Percentiles rank a stretch among this genome's conserved stretches.
Evolutionary conservation across 1,140 invertebrate genomes (phyloP).

Genomic region (Drosophila navojoa): DNA sequence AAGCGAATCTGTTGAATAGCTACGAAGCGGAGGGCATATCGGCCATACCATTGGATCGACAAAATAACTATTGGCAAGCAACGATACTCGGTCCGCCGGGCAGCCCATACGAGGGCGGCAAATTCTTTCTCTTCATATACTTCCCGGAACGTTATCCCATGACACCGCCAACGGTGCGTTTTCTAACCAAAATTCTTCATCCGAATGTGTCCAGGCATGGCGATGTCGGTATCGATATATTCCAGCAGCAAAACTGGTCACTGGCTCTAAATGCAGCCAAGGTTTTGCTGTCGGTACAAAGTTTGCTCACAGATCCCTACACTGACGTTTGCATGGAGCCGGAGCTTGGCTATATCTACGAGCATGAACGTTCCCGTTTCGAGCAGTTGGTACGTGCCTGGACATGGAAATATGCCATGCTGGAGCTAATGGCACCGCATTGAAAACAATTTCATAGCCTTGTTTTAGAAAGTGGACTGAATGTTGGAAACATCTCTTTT

Average conservation of each 20-base stretch:
- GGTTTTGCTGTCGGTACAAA: conserved; percentile 95
- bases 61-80: conserved; percentile 95
- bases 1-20: conserved; percentile 88
- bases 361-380: conserved; percentile 89
- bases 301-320: conserved; percentile 96
- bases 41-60: conserved; percentile 92
- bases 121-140: conserved; percentile 96
- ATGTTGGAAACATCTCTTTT: conserved; percentile 66
- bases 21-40: conserved; percentile 96
- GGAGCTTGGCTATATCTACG: conserved; percentile 91
- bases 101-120: conserved; percentile 96
- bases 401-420: conserved; percentile 97
- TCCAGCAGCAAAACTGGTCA: conserved; percentile 98
- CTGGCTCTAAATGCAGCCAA: conserved; percentile 96
- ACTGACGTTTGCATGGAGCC: conserved; percentile 96
- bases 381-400: conserved; percentile 93
- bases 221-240: conserved; percentile 97
- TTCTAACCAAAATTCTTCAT: conserved; percentile 96
- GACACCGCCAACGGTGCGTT: conserved; percentile 94
- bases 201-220: conserved; percentile 97
- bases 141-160: conserved; percentile 93
- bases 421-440: conserved; percentile 87
- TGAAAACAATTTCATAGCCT: not conserved
- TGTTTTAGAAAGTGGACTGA: conserved; percentile 54
- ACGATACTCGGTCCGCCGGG: conserved; percentile 94